A percentile compares a stretch with the other conserved stretches of the same genome.
Evolutionary conservation across 2,797 vertebrate genomes (phyloP).

Genomic region (Fundulus diaphanus): DNA sequence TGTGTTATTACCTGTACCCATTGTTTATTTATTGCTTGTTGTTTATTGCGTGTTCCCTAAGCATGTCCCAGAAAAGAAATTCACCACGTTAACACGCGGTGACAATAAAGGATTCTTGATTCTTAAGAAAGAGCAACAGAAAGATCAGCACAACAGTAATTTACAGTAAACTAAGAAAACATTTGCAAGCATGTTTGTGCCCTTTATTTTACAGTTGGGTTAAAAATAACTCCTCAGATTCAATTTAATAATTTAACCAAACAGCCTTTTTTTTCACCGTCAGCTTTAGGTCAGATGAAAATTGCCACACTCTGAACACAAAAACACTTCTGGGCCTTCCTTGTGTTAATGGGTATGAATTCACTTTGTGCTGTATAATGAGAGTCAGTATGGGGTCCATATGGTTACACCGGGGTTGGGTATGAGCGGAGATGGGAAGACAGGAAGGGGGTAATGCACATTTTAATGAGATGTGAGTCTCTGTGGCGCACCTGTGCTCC

Average conservation of each 20-base stretch:
- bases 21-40: too few species aligned
- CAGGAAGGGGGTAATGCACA: slow-evolving; percentile 70
- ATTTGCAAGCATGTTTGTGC: neutral
- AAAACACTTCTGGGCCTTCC: slow-evolving; percentile 54
- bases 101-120: too few species aligned
- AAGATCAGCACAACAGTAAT: neutral
- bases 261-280: slow-evolving; percentile 29
- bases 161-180: neutral
- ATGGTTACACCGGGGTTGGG: slow-evolving; percentile 73
- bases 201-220: neutral
- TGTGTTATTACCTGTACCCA: too few species aligned
- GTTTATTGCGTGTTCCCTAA: too few species aligned
- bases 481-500: slow-evolving; percentile 68
- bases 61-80: too few species aligned
- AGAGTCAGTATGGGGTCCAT: slow-evolving; percentile 82
- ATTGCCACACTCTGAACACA: slow-evolving; percentile 53
- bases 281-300: slow-evolving; percentile 62
- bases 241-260: slow-evolving; percentile 58
- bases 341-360: slow-evolving; percentile 69
- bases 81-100: too few species aligned
- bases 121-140: neutral
- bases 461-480: slow-evolving; percentile 80
- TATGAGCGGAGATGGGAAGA: slow-evolving; percentile 48
- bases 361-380: slow-evolving; percentile 78
- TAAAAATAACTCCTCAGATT: slow-evolving; percentile 9